Percentiles rank a stretch among this genome's conserved stretches.
Conservation (phyloP, 2,888 invertebrate species). For the Caenorhabditis imperialis region DNA sequence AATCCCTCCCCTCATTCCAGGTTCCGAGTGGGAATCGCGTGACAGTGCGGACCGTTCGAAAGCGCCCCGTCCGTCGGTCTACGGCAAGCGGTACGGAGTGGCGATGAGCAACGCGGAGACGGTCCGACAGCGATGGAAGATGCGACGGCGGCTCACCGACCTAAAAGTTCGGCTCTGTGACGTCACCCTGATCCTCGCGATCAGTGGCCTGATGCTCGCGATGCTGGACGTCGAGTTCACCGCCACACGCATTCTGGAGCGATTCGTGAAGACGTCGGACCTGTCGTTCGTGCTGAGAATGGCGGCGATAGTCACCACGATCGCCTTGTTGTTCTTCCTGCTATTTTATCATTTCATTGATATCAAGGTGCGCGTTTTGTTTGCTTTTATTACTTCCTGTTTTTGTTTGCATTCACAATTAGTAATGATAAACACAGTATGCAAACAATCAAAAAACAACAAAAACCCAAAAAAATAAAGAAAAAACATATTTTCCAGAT, state of each 20-base stretch:
- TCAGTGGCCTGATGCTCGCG: conserved; percentile 67
- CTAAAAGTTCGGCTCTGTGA: conserved; percentile 69
- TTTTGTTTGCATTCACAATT: no score
- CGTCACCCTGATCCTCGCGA: conserved; percentile 62
- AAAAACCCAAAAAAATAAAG: neutral
- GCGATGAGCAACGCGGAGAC: conserved; percentile 60
- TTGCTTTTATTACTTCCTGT: neutral
- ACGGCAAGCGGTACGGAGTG: conserved; percentile 65
- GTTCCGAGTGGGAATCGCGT: conserved; percentile 50
- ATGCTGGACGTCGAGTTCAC: conserved; percentile 71
- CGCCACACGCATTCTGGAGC: conserved; percentile 38
- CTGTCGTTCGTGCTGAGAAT: conserved; percentile 53
- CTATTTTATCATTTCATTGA: conserved; percentile 99
- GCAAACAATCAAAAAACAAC: no score
- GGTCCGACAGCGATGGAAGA: conserved; percentile 55
- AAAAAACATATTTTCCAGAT: conserved; percentile 84
- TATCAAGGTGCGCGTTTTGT: conserved; percentile 88
- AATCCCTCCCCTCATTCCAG: no score
- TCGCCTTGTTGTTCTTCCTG: conserved; percentile 98
- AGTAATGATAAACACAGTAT: no score
- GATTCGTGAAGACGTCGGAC: conserved; percentile 26
- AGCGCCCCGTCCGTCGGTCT: conserved; percentile 22
- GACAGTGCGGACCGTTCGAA: conserved; percentile 19
- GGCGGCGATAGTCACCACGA: conserved; percentile 86
- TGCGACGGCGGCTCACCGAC: conserved; percentile 52